phyloP scores from a whole-genome alignment of 1,140 invertebrate genomes.

The Drosophila gunungcola region DNA sequence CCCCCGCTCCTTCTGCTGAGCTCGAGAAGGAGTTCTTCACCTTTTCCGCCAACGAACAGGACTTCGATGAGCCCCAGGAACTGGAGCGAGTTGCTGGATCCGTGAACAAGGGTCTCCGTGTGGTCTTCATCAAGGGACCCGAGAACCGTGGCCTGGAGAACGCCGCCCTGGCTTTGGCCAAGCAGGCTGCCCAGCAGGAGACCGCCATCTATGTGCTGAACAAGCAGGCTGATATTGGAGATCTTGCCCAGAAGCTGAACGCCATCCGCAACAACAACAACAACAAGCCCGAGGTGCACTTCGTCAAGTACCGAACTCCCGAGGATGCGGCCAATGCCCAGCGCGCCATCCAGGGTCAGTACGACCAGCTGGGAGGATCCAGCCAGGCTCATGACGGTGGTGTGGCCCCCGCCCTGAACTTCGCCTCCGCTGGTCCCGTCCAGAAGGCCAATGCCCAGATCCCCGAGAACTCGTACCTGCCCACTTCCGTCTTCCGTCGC shows the following conservation, averaged over 20 bases:
- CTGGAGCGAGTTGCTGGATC: conserved; percentile 47
- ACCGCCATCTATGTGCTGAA: conserved; percentile 76
- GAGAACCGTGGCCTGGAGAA: conserved; percentile 74
- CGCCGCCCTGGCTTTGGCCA: conserved; percentile 66
- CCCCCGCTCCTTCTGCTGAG: conserved; percentile 63
- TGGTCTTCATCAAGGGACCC: conserved; percentile 80
- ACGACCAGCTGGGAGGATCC: conserved; percentile 64
- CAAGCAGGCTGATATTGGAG: conserved; percentile 72
- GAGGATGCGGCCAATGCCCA: conserved; percentile 77
- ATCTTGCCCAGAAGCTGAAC: conserved; percentile 66
- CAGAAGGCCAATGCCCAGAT: conserved; percentile 47
- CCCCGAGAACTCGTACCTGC: conserved; percentile 72
- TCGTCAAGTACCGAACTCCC: conserved; percentile 74
- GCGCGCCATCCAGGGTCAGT: conserved; percentile 66
- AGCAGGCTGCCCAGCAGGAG: conserved; percentile 70
- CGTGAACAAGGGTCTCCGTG: conserved; percentile 68
- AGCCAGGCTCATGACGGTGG: conserved; percentile 64
- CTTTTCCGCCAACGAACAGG: conserved; percentile 62
- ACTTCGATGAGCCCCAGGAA: conserved; percentile 62
- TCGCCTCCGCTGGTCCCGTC: conserved; percentile 65
- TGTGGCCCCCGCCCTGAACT: conserved; percentile 70
- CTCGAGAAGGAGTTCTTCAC: conserved; percentile 73
- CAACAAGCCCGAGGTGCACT: conserved; percentile 75
- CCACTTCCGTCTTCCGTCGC: conserved; percentile 75
- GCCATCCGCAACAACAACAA: conserved; percentile 54